Evolutionary conservation across 2,888 invertebrate species (phyloP).

Genomic region (Elysia crispata): DNA sequence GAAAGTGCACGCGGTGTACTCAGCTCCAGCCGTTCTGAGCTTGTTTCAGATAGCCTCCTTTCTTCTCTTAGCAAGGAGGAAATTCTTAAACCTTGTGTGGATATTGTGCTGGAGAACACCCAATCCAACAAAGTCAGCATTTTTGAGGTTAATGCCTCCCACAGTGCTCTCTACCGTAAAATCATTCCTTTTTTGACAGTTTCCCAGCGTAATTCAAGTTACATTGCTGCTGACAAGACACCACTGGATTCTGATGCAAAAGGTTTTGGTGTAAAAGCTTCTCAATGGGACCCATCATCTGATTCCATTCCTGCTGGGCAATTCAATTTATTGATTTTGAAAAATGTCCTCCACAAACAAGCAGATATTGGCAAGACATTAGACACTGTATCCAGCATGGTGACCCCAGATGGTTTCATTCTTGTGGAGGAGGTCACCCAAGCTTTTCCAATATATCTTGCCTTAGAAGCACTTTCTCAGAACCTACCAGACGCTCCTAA

Average conservation of each 20-base stretch:
- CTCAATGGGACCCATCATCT: constrained; percentile 82
- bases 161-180: constrained; percentile 55
- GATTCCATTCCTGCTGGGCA: constrained; percentile 72
- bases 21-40: constrained; percentile 52
- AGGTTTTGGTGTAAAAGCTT: constrained; percentile 82
- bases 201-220: constrained; percentile 85
- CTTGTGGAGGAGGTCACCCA: constrained; percentile 77
- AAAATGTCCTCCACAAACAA: constrained; percentile 66
- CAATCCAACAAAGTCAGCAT: constrained; percentile 85
- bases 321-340: constrained; percentile 70
- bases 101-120: constrained; percentile 88
- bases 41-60: constrained; percentile 58
- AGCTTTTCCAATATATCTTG: constrained; percentile 68
- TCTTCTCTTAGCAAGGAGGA: constrained; percentile 50
- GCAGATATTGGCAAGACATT: constrained; percentile 57
- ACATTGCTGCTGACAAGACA: constrained; percentile 80
- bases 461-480: constrained; percentile 59
- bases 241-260: constrained; percentile 71
- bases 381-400: constrained; percentile 77
- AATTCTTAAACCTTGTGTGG: constrained; percentile 79
- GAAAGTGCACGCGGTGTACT: constrained; percentile 50
- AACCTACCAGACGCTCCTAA: constrained; percentile 35
- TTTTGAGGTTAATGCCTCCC: constrained; percentile 81
- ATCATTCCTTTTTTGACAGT: constrained; percentile 78
- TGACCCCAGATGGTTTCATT: constrained; percentile 81